Evolutionary conservation across 1,140 invertebrate genomes (phyloP).

Genomic region (Bombus polaris): DNA sequence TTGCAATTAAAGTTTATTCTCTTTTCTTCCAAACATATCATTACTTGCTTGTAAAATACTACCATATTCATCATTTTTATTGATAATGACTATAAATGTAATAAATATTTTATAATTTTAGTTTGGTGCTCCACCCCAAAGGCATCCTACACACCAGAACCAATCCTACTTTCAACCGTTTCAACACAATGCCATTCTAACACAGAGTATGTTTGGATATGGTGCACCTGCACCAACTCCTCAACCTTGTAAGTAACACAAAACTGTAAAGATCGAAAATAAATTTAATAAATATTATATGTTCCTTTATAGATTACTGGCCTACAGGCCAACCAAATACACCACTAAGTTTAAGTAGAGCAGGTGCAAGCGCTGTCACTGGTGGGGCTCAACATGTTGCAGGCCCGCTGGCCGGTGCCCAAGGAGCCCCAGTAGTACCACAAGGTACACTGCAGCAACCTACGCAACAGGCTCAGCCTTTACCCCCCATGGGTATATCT

Average conservation of each 20-base stretch:
- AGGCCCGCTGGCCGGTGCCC: conserved; percentile 72
- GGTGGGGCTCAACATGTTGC: conserved; percentile 75
- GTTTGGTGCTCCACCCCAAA: conserved; percentile 72
- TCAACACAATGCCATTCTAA: conserved; percentile 60
- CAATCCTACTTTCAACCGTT: conserved; percentile 70
- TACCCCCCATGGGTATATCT: conserved; percentile 74
- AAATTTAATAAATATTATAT: conserved; percentile 10
- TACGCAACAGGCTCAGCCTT: conserved; percentile 72
- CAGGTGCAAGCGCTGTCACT: conserved; percentile 72
- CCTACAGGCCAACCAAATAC: conserved; percentile 41
- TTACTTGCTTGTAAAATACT: neutral
- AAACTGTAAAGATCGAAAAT: neutral
- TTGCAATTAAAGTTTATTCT: neutral
- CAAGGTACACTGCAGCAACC: conserved; percentile 77
- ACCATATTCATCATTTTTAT: neutral
- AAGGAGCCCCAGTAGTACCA: conserved; percentile 75
- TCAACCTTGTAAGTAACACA: conserved; percentile 72
- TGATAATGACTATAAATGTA: conserved; percentile 34
- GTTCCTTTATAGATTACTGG: conserved; percentile 52
- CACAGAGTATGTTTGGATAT: conserved; percentile 68
- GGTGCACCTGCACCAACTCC: conserved; percentile 55
- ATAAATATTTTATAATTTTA: conserved; percentile 61
- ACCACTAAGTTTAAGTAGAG: conserved; percentile 71
- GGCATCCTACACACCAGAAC: conserved; percentile 75
- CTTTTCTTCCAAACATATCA: neutral